phyloP scores from a whole-genome alignment of 2,113 vertebrate species.

The Apistogramma diplotaenia region DNA sequence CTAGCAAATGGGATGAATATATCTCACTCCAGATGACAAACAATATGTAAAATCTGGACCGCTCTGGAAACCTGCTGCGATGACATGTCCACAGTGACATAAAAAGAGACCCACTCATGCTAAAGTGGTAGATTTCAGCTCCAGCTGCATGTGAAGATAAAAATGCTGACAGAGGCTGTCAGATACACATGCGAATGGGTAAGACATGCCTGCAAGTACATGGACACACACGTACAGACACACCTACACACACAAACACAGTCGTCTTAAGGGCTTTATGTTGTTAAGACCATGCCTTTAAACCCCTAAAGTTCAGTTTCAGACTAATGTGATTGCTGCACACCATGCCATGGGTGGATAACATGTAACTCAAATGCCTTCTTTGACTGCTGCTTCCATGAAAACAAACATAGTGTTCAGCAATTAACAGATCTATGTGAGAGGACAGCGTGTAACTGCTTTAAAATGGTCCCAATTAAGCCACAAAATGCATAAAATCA shows the following conservation, averaged over 20 bases:
- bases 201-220: background rate
- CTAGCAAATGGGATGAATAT: background rate
- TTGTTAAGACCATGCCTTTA: background rate
- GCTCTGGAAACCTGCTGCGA: slow-evolving; percentile 36
- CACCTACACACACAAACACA: background rate
- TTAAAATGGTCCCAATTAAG: background rate
- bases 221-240: background rate
- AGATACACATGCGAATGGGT: slow-evolving; percentile 3
- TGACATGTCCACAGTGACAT: slow-evolving; percentile 8
- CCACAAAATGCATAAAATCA: background rate
- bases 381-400: background rate
- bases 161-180: slow-evolving; percentile 30
- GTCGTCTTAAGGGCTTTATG: background rate
- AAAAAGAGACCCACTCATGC: background rate
- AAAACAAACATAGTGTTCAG: background rate
- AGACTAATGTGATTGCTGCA: background rate
- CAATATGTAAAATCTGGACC: slow-evolving; percentile 30
- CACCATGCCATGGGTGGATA: background rate
- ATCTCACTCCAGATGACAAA: slow-evolving; percentile 38
- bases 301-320: background rate
- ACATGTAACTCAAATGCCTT: background rate
- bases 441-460: background rate
- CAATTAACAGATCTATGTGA: background rate
- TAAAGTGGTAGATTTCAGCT: slow-evolving; percentile 15
- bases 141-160: slow-evolving; percentile 5